Conservation (phyloP, 2,888 invertebrate species). For the Drosophila yooni region DNA sequence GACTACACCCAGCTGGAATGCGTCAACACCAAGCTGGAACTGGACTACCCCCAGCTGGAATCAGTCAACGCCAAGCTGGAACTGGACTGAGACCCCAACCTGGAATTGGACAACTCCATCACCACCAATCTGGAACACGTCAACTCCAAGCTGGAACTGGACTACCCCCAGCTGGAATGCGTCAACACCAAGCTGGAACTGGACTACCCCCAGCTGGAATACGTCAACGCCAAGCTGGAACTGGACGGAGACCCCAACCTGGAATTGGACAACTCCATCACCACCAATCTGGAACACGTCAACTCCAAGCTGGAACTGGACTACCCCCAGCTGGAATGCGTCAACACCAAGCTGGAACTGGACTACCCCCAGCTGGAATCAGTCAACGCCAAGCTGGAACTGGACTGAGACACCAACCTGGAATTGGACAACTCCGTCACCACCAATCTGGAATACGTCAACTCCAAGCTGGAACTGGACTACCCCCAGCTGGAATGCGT, state of each 20-base stretch:
- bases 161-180: not conserved
- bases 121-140: not conserved
- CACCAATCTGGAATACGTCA: too few species aligned
- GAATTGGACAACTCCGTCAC: too few species aligned
- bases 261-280: not conserved
- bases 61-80: not conserved
- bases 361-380: not conserved
- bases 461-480: conserved; percentile 14
- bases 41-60: not conserved
- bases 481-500: not conserved
- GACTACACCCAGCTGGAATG: conserved; percentile 8
- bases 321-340: not conserved
- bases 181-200: conserved; percentile 6
- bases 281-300: not conserved
- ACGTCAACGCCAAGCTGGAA: not conserved
- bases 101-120: conserved; percentile 9
- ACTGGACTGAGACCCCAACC: not conserved
- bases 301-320: conserved; percentile 8
- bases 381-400: not conserved
- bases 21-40: conserved; percentile 3
- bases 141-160: conserved; percentile 8
- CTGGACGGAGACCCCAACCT: too few species aligned
- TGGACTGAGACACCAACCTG: too few species aligned
- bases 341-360: conserved; percentile 1
- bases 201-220: not conserved